Evolutionary conservation across 2,797 vertebrate genomes (phyloP), one percentile per base, ranked within the genome.

Genomic region (Argyrosomus regius): DNA sequence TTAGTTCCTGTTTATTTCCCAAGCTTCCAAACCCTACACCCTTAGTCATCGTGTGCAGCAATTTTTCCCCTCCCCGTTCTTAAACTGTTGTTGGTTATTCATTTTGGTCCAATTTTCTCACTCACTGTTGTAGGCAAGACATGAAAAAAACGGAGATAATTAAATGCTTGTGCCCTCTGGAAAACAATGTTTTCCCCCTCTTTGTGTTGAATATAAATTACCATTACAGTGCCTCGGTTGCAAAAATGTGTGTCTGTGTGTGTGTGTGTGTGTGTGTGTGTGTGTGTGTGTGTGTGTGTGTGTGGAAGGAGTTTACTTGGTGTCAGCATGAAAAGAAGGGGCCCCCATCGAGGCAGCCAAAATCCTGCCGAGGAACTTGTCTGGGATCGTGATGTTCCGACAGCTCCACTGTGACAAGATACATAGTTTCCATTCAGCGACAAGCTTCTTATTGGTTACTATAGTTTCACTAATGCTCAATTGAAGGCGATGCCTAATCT

Each of bases 401-500:
- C 95, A 95, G 97, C 96, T 96, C 97, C 95, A 95, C 96, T 97
- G 97, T 96, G 97, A 99, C 97, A 98, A 98, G 97, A 98, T 98
- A 99, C 98, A 99, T 99, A 99, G 97, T 97, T 99, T 98, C 97
- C 97, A 98, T 99, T 99, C 97, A 99, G 95, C 89, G 81, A 95
- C 95, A 94, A 96, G 96, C 96, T 98, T 97, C 98, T 99, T 99
- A 99, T 97, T 94, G 96, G 98, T 99, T 99, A 99, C 98, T 98
- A 99, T 99, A 99, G 98, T 99, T 98, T 98, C 98, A 95, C 97
- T 99, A 99, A 98, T 97, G 97, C 97, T 95, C 96, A 97, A 96
- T 97, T 96, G 97, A 96, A 97, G 97, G 96, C 95, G 85, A 94
- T 95, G 96, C 96, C 97, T 99, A 99, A 99, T 97, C 98, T 98